Evolutionary conservation across 2,797 vertebrate genomes (phyloP), one percentile per base, ranked within the genome.

Genomic region (Melanotaenia boesemani): DNA sequence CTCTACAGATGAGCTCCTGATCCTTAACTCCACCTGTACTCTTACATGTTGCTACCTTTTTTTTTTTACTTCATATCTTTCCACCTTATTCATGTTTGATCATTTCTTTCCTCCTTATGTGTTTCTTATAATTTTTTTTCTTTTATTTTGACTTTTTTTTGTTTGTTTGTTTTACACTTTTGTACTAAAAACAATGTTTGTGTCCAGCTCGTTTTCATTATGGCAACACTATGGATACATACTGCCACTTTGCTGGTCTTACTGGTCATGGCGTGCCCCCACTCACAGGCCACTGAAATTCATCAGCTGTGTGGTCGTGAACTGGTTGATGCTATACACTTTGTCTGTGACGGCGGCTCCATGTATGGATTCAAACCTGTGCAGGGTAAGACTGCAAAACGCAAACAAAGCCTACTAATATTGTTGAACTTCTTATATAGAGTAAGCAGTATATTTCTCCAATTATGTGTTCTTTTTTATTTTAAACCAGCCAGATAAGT

Each of bases 141-240:
- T 32, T 32, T 3, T 9, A 8, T 36, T 8, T 1, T 9, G 7
- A n/a, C n/a, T n/a, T n/a, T n/a, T n/a, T n/a, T n/a, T n/a, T n/a
- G n/a, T n/a, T n/a, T n/a, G n/a, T n/a, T 20, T 28, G 36, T 8
- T 36, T 36, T 36, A 12, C 13, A 4, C 26, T 4, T 26, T 26
- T 54, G 1, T 26, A 41, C 34, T 52, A n/a, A 54, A 67, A n/a
- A 5, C 7, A 5, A 20, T 37, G 34, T 39, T 52, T 63, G 36
- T 79, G 8, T 48, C 9, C 34, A 71, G 71, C 95, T 95, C 0
- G 94, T 94, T 4, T 94, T 94, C 50, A 94, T 95, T 82, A 91
- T 98, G 88, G 94, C 96, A 0, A 94, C 95, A 0, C 94, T 97
- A 22, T 96, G 95, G 84, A 74, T 96, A 58, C 95, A 94, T 78